A percentile compares a stretch with the other conserved stretches of the same genome.
Conservation (phyloP, 2,113 vertebrate species). For the Struthio camelus region DNA sequence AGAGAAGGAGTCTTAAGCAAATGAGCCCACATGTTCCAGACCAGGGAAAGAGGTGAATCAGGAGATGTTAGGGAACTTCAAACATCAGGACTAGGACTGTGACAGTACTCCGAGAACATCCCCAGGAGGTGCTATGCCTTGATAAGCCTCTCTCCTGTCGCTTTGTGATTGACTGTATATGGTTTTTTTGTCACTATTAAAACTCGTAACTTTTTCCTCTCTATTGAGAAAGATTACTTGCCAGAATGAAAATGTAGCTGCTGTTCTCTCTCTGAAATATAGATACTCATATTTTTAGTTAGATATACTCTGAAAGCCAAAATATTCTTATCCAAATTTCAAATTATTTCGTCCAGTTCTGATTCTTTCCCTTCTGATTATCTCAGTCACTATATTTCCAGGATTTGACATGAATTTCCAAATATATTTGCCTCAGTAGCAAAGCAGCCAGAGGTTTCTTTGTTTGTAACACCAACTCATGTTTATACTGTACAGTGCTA, state of each 20-base stretch:
- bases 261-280: not conserved
- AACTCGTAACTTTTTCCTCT: not conserved
- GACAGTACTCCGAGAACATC: not conserved
- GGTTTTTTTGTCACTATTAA: not conserved
- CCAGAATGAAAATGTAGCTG: not conserved
- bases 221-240: not conserved
- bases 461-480: not conserved
- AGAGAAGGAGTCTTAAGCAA: not conserved
- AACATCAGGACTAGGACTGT: not conserved
- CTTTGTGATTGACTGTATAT: not conserved
- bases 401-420: not conserved
- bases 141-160: not conserved
- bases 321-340: not conserved
- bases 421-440: not conserved
- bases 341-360: not conserved
- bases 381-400: not conserved
- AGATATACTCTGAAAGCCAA: not conserved
- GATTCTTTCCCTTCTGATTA: not conserved
- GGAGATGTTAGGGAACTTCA: not conserved
- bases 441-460: not conserved
- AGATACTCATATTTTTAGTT: not conserved
- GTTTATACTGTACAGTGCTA: not conserved
- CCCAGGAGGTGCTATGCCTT: not conserved
- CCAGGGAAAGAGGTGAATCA: not conserved
- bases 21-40: fast-evolving